A percentile compares a stretch with the other conserved stretches of the same genome.
These are phyloP conservation scores for Plagiodera versicolora DNA, from an alignment of 2,888 invertebrate species.

Conservation along the genomic window DNA sequence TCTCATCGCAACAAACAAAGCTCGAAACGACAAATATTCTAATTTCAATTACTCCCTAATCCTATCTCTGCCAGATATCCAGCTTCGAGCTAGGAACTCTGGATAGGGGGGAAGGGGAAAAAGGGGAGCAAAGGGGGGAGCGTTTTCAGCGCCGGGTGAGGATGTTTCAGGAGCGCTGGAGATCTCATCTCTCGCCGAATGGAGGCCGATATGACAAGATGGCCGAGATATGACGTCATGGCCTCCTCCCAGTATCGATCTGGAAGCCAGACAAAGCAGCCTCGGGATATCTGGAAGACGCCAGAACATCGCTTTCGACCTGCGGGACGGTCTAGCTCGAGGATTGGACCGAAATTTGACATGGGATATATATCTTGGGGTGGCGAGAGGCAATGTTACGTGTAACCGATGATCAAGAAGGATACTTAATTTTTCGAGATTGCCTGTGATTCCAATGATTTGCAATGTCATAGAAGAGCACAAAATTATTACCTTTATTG, in stretches of 20 bases:
- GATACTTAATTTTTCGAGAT: neutral
- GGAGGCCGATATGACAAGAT: slow-evolving; percentile 57
- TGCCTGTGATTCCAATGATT: too few relatives aligned
- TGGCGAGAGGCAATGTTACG: neutral
- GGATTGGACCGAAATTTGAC: neutral
- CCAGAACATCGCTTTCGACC: slow-evolving; percentile 21
- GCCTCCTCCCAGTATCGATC: slow-evolving; percentile 54
- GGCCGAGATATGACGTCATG: slow-evolving; percentile 58
- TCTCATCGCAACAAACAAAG: neutral
- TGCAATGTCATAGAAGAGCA: too few relatives aligned
- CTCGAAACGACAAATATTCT: slow-evolving; percentile 29
- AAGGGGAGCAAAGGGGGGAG: slow-evolving; percentile 31
- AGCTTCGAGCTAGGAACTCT: slow-evolving; percentile 26
- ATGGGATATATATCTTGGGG: neutral
- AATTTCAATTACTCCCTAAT: slow-evolving; percentile 40
- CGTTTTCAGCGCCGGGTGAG: slow-evolving; percentile 34
- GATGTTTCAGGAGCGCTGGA: slow-evolving; percentile 45
- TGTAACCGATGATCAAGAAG: too few relatives aligned
- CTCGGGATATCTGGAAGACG: slow-evolving; percentile 30
- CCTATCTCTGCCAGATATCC: slow-evolving; percentile 39
- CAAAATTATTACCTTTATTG: too few relatives aligned
- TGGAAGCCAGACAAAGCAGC: slow-evolving; percentile 39
- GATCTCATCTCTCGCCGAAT: slow-evolving; percentile 50
- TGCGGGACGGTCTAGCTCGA: slow-evolving; percentile 6
- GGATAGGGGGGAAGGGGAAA: slow-evolving; percentile 30